Conservation (phyloP, 2,888 invertebrate genomes). For the Gerris lacustris region DNA sequence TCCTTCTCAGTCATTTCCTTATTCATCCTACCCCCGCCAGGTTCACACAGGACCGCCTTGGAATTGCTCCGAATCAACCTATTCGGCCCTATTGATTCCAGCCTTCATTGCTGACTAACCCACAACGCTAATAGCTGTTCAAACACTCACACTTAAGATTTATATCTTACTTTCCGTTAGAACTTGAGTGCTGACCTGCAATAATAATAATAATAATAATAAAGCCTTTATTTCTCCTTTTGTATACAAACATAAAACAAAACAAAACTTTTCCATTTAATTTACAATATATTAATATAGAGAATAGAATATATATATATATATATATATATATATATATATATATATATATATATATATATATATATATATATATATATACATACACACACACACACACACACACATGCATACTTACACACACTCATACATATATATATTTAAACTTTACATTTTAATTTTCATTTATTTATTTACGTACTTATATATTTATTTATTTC, state of each 20-base stretch:
- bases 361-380: too few species aligned
- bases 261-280: too few species aligned
- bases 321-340: too few species aligned
- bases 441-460: background rate
- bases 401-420: too few species aligned
- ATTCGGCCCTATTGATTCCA: background rate
- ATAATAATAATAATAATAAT: too few species aligned
- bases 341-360: too few species aligned
- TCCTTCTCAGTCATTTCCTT: slow-evolving; percentile 2
- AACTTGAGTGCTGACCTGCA: background rate
- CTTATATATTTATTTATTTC: background rate
- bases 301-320: too few species aligned
- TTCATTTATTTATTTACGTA: background rate
- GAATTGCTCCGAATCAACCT: background rate
- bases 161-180: background rate
- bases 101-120: background rate
- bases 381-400: too few species aligned
- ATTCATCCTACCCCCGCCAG: background rate
- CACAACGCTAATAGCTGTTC: slow-evolving; percentile 1
- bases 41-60: background rate
- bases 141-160: background rate
- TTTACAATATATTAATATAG: too few species aligned
- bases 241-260: too few species aligned
- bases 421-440: background rate
- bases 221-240: too few species aligned